Conservation (phyloP, 2,113 vertebrate species). For the Clarias gariepinus region DNA sequence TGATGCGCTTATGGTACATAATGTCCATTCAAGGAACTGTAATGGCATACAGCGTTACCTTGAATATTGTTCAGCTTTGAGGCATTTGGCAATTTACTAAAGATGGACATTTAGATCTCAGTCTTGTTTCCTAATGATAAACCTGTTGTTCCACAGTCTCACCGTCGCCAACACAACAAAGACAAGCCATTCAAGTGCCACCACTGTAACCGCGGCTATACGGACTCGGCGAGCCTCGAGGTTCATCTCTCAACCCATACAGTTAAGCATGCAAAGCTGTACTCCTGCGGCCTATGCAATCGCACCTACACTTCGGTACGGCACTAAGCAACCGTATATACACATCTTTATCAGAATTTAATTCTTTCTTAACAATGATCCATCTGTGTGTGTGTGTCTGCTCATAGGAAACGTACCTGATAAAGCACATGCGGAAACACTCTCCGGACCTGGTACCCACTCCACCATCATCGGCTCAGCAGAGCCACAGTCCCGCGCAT, state of each 20-base stretch:
- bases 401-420: conserved; percentile 92
- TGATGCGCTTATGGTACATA: neutral
- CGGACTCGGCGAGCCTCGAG: conserved; percentile 88
- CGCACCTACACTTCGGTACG: conserved; percentile 95
- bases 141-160: conserved; percentile 77
- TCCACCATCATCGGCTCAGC: conserved; percentile 62
- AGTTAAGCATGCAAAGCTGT: conserved; percentile 96
- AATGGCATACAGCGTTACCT: neutral
- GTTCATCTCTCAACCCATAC: conserved; percentile 95
- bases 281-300: conserved; percentile 95
- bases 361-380: neutral
- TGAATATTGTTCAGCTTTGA: neutral
- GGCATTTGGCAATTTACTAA: neutral
- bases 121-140: neutral
- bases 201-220: conserved; percentile 96
- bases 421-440: conserved; percentile 99
- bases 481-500: conserved; percentile 66
- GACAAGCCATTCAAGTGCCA: conserved; percentile 99
- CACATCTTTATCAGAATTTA: conserved; percentile 31
- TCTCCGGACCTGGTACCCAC: conserved; percentile 78
- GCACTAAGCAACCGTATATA: conserved; percentile 52
- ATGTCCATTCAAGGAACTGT: neutral
- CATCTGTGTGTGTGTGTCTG: conserved; percentile 35
- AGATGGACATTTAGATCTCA: neutral
- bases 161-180: conserved; percentile 98